Evolutionary conservation across 2,888 invertebrate genomes (phyloP), one percentile per base, ranked within the genome.

Genomic region (Dolichomitus sp.): DNA sequence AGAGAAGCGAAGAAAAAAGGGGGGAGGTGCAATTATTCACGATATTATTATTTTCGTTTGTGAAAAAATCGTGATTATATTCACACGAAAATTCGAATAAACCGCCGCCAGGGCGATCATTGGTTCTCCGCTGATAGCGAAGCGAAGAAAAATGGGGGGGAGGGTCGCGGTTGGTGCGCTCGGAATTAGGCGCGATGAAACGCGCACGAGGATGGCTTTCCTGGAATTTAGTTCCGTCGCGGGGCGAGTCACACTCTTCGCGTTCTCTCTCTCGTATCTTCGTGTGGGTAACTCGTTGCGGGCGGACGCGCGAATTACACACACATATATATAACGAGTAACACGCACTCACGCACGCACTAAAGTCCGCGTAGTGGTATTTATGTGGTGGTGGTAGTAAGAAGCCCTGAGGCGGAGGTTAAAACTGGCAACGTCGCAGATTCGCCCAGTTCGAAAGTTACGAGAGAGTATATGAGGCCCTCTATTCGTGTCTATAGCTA

Each of bases 371-470:
- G 74, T 30, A 63, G 48, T 6, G 48, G 17, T n/a, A 17, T n/a
- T 7, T 4, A 9, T 5, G 48, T n/a, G 17, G 45, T 45, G n/a
- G n/a, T 14, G 9, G 52, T 23, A 14, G 45, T 45, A 23, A 23
- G 57, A 74, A 68, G 68, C 59, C 59, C 59, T 30, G 69, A 17
- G 69, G 74, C 74, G 42, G 63, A 48, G 7, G 63, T 17, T n/a
- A 33, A 23, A 84, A 54, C 66, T 50, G 85, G 85, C 85, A 85
- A 85, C 85, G 72, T 52, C 76, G 85, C 75, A 66, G 61, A 52
- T 57, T 80, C 83, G 80, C 83, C 76, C 76, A 70, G 80, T 83
- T 83, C 78, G 78, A 83, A 81, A 82, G 84, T 84, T 76, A 77
- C 63, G 75, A 23, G 70, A 54, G 65, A 23, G 52, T 40, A 45